Evolutionary conservation across 2,888 invertebrate species (phyloP), one percentile per base, ranked within the genome.

Genomic region (Tillus elongatus): DNA sequence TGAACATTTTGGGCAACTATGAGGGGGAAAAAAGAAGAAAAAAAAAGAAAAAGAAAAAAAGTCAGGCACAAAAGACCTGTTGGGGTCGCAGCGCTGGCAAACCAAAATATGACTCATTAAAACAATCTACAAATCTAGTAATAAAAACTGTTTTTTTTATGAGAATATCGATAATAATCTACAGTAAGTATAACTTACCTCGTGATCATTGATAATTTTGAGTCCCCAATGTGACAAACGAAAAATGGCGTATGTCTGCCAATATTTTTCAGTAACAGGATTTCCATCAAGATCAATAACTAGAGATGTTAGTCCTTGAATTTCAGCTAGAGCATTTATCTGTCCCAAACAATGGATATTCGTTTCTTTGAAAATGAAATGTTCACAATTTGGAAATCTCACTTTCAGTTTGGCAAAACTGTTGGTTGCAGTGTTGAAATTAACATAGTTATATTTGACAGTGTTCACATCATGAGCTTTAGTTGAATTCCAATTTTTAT

Each of bases 191-290:
- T n/a, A 6, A 6, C 37, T 30, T 58, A 77, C 77, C 65, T 75
- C 72, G 47, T 66, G 60, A 15, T 72, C 73, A 55, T 79, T 77
- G 29, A 90, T 77, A 50, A 71, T 71, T 58, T 79, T 80, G 11
- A 91, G 69, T 1, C 91, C 90, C 90, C 90, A 90, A 62, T 90
- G 90, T 6, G 83, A 80, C 6, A 91, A 71, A 45, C 90, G 71
- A 58, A 85, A 91, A 42, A 88, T 73, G 3, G 89, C 84, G 57
- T 90, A 91, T 44, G 74, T 73, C 41, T 79, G 73, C 90, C 90
- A 91, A 28, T 63, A 62, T 53, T 84, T 82, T 2, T 71, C 68
- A 30, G 78, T 72, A 45, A 95, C 78, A 0, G 88, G 82, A 68
- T 95, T 95, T 1, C 92, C 93, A 57, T 90, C 89, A 1, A 76